Base-by-base conservation (phyloP, 2,888 invertebrate genomes). In the Auanema freiburgensis region DNA sequence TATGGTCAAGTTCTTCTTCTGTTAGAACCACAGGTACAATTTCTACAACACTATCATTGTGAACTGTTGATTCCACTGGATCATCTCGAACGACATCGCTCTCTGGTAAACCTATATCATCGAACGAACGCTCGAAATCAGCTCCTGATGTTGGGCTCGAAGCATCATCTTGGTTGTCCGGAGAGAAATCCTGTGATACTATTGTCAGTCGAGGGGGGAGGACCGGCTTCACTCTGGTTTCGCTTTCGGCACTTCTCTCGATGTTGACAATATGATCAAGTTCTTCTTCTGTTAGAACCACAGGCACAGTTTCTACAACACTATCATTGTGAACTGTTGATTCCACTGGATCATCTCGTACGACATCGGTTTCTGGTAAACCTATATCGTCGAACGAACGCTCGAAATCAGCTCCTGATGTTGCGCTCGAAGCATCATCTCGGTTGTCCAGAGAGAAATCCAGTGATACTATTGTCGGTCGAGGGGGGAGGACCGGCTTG, bases 241-340 rank as follows among this genome's bases (percentile, higher is more conserved):
- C 14, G 43, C 57, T 57, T 6, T 69, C 62, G 8, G 69, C 69
- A 24, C 64, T 44, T 16, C 46, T 60, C 25, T 63, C 58, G 18
- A 69, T 66, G 46, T 51, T 53, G 5, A 65, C 67, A 24, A 69
- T 69, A 49, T 69, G 69, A 41, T 64, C 65, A 11, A 65, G 49
- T 40, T 68, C 68, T 57, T 69, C 69, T 57, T 71, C 59, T 25
- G 71, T 66, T n/a, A 67, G 33, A 4, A 6, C 16, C 2, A 24
- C 23, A 2, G n/a, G 23, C 2, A 3, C 46, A 46, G n/a, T n/a
- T n/a, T n/a, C n/a, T n/a, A n/a, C n/a, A n/a, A n/a, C n/a, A n/a
- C n/a, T n/a, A n/a, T n/a, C n/a, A n/a, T n/a, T n/a, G n/a, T n/a
- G n/a, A n/a, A n/a, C n/a, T n/a, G n/a, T n/a, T n/a, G n/a, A n/a